A percentile compares a stretch with the other conserved stretches of the same genome.
phyloP scores from a whole-genome alignment of 2,113 vertebrate species.

The Crocuta crocuta region DNA sequence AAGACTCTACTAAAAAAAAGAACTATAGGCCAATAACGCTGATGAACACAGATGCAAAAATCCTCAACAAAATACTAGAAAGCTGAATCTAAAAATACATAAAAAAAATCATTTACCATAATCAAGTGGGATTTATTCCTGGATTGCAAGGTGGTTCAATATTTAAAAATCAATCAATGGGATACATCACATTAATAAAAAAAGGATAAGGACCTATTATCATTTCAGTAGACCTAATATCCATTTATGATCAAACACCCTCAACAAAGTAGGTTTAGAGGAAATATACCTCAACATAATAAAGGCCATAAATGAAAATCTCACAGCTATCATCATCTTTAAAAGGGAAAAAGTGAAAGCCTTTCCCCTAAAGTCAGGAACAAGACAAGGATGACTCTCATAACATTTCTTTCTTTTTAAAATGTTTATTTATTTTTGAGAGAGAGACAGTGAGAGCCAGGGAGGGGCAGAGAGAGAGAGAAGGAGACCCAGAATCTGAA shows the following conservation, averaged over 20 bases:
- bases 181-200: background rate
- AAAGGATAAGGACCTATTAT: background rate
- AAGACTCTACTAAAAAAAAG: background rate
- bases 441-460: no score
- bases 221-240: background rate
- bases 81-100: background rate
- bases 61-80: background rate
- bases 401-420: no score
- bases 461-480: no score
- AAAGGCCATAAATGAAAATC: background rate
- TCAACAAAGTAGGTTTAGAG: background rate
- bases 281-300: background rate
- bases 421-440: no score
- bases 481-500: no score
- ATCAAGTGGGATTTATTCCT: background rate
- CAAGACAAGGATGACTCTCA: background rate
- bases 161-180: background rate
- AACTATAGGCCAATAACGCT: background rate
- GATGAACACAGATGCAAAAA: background rate
- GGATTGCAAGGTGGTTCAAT: background rate
- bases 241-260: background rate
- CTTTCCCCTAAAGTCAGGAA: background rate
- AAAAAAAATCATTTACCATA: background rate
- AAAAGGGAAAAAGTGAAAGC: background rate
- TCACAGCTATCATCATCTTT: background rate